phyloP scores from a whole-genome alignment of 2,113 vertebrate species.

The Bubo bubo region DNA sequence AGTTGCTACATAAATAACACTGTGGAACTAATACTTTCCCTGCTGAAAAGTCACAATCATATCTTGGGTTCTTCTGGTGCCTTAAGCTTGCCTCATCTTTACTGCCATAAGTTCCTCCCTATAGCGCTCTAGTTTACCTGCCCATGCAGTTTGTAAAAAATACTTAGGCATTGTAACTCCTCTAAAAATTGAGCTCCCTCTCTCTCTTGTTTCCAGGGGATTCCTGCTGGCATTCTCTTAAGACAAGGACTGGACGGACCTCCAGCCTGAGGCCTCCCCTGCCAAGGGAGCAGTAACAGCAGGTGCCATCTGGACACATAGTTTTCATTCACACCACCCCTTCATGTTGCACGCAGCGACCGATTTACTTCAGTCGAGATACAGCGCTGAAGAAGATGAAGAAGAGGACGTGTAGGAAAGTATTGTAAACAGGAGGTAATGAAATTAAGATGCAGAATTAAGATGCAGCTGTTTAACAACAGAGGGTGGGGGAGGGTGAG shows the following conservation, averaged over 20 bases:
- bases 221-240: accelerated
- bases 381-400: accelerated
- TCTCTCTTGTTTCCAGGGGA: not conserved
- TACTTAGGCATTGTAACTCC: not conserved
- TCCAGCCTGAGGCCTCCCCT: not conserved
- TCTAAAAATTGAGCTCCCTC: not conserved
- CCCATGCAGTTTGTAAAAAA: not conserved
- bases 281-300: not conserved
- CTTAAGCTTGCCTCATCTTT: not conserved
- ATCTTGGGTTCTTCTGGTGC: not conserved
- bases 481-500: not conserved
- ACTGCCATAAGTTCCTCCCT: not conserved
- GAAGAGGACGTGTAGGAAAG: not conserved
- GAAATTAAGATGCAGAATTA: not conserved
- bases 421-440: not conserved
- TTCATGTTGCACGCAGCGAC: too few relatives aligned
- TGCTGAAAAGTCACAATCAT: not conserved
- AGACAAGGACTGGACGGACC: not conserved
- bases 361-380: not conserved
- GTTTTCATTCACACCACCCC: not conserved
- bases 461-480: not conserved
- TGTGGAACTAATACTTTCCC: not conserved
- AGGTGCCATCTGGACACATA: not conserved
- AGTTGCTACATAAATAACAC: not conserved
- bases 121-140: not conserved